Percentiles rank a stretch among this genome's conserved stretches.
These are phyloP conservation scores for Nixonia krombeini DNA, from an alignment of 1,140 invertebrate species.

Conservation along the genomic window DNA sequence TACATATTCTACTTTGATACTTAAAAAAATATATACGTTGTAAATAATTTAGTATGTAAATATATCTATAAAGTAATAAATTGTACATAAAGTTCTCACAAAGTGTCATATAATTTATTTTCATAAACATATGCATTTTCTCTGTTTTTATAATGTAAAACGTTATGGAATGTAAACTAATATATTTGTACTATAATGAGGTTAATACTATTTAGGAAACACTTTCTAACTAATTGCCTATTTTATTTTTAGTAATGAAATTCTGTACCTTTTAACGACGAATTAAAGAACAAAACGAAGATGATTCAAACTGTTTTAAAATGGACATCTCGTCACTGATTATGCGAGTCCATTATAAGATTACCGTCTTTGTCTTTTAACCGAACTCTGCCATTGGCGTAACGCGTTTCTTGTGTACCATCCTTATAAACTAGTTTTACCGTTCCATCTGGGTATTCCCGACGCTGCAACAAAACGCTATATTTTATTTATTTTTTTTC, in stretches of 20 bases:
- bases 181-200: neutral
- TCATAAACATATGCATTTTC: too few species aligned
- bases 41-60: too few species aligned
- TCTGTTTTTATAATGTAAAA: too few species aligned
- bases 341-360: slow-evolving; percentile 79
- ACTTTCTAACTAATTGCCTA: neutral
- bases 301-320: neutral
- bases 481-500: too few species aligned
- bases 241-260: neutral
- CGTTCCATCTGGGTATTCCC: slow-evolving; percentile 94
- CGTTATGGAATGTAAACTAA: neutral
- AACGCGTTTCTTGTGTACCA: slow-evolving; percentile 90
- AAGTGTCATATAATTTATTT: too few species aligned
- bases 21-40: too few species aligned
- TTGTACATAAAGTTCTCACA: too few species aligned
- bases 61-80: too few species aligned
- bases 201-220: neutral
- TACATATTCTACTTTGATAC: too few species aligned
- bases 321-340: slow-evolving; percentile 10
- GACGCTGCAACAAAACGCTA: slow-evolving; percentile 76
- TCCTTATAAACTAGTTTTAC: slow-evolving; percentile 90
- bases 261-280: neutral
- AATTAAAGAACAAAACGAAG: neutral
- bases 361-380: slow-evolving; percentile 90
- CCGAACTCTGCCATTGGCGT: slow-evolving; percentile 87